Evolutionary conservation across 2,797 vertebrate species (phyloP).

Genomic region (Lagocephalus sceleratus): DNA sequence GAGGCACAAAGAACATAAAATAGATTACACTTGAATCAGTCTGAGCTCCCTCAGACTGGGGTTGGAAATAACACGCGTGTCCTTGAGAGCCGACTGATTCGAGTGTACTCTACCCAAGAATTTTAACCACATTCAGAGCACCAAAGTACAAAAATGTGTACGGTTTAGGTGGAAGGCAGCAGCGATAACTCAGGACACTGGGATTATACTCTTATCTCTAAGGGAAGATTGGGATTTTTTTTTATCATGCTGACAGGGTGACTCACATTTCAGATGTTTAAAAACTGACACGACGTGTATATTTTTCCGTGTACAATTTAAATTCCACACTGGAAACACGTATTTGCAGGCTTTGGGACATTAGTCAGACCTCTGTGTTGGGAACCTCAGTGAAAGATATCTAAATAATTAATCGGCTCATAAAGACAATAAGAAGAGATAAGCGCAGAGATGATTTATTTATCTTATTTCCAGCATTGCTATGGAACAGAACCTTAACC

Average conservation of each 20-base stretch:
- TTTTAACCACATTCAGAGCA: no score
- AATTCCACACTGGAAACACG: neutral
- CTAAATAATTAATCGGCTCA: neutral
- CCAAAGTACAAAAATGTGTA: neutral
- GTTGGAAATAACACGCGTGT: neutral
- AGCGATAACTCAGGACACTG: neutral
- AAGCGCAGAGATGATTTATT: no score
- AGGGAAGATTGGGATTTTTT: neutral
- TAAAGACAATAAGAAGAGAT: no score
- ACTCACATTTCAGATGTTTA: neutral
- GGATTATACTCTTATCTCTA: neutral
- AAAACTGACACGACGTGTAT: no score
- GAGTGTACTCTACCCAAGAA: no score
- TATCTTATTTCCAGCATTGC: no score
- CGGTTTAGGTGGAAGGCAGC: neutral
- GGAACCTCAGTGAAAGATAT: neutral
- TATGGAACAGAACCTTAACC: no score
- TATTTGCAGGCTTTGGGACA: neutral
- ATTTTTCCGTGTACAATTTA: neutral
- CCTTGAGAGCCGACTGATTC: no score
- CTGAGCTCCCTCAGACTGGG: neutral
- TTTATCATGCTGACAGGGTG: neutral
- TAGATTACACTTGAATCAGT: slow-evolving; percentile 4
- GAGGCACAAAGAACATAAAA: slow-evolving; percentile 2
- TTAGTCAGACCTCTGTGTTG: neutral